Conservation (phyloP, 2,113 vertebrate genomes). For the Pseudolaguvia tuberculata region DNA sequence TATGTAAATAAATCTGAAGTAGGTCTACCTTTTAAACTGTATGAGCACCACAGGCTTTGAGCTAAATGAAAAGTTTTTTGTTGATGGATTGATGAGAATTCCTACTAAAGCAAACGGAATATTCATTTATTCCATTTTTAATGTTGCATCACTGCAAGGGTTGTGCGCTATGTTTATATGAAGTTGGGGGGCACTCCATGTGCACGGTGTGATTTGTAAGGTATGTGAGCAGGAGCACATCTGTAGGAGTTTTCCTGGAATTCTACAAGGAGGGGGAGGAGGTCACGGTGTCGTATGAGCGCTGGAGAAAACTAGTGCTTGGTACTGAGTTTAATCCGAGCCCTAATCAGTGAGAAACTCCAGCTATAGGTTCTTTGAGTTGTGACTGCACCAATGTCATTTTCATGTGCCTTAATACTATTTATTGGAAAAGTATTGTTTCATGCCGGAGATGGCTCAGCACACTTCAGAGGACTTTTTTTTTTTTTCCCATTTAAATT, state of each 20-base stretch:
- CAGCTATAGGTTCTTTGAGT: constrained; percentile 8
- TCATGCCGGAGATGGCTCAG: constrained; percentile 28
- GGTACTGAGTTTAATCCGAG: constrained; percentile 44
- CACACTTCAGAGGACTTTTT: constrained; percentile 10
- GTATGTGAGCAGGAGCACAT: constrained; percentile 41
- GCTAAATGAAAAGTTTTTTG: constrained; percentile 17
- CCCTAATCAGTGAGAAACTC: constrained; percentile 53
- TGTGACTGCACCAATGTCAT: neutral
- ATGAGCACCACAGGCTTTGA: constrained; percentile 11
- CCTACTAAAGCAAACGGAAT: constrained; percentile 6
- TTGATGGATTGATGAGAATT: constrained; percentile 11
- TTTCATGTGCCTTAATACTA: constrained; percentile 19
- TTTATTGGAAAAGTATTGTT: constrained; percentile 36
- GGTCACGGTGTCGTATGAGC: constrained; percentile 38
- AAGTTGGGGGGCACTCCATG: constrained; percentile 3
- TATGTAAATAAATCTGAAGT: constrained; percentile 47
- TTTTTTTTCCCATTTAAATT: constrained; percentile 20
- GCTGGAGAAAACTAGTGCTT: constrained; percentile 58
- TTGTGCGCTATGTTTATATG: constrained; percentile 39
- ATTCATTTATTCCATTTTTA: constrained; percentile 11
- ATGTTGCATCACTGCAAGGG: neutral
- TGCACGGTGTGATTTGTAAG: constrained; percentile 10
- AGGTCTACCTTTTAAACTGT: constrained; percentile 44
- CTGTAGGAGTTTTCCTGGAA: constrained; percentile 43
- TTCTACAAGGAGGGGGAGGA: constrained; percentile 27